These are phyloP conservation scores for Megaceryle torquata DNA, from an alignment of 2,113 vertebrate genomes.

Conservation along the genomic window DNA sequence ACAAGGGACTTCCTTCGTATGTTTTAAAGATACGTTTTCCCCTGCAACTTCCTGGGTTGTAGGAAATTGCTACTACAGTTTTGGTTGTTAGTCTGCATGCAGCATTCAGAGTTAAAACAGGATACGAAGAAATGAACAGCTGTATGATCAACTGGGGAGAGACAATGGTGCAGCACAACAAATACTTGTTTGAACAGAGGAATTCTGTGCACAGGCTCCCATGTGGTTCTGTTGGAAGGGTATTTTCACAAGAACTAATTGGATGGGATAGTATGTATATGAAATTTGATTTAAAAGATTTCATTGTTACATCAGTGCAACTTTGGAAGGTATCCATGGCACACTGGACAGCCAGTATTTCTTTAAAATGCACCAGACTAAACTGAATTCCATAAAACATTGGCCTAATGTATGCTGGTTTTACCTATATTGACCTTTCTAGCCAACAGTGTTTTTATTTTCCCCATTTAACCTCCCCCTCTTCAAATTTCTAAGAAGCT, in stretches of 20 bases:
- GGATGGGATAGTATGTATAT: not conserved
- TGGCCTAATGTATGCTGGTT: not conserved
- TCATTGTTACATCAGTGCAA: not conserved
- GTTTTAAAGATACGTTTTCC: not conserved
- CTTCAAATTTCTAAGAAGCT: not conserved
- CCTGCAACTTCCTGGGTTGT: not conserved
- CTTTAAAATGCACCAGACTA: not conserved
- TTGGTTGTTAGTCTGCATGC: not conserved
- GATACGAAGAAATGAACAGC: not conserved
- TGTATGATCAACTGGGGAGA: not conserved
- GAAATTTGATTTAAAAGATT: not conserved
- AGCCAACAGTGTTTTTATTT: not conserved
- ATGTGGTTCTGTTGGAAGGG: not conserved
- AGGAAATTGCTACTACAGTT: not conserved
- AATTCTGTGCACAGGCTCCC: not conserved
- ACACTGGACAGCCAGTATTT: not conserved
- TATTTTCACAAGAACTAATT: not conserved
- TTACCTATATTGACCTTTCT: not conserved
- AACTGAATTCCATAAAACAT: not conserved
- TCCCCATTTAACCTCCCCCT: not conserved
- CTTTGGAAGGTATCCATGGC: not conserved
- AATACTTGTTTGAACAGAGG: not conserved
- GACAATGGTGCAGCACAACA: not conserved
- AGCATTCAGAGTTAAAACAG: not conserved
- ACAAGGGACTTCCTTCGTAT: not conserved